These are phyloP conservation scores for Anadara kagoshimensis DNA, from an alignment of 1,140 invertebrate genomes.

Conservation along the genomic window DNA sequence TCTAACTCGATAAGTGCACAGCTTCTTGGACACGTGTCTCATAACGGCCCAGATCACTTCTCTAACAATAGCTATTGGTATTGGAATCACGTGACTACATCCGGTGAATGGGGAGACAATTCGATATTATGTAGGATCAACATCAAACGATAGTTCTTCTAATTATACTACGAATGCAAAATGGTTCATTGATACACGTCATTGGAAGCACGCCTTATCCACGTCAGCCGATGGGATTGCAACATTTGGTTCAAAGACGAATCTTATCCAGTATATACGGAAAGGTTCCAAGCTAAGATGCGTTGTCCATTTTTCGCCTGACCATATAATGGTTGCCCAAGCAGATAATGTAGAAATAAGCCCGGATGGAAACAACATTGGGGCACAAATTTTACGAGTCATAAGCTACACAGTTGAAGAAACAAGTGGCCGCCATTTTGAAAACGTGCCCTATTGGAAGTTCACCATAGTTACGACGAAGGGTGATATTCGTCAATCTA, in stretches of 20 bases:
- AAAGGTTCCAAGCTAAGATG: conserved; percentile 3
- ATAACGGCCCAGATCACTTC: neutral
- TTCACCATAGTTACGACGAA: conserved; percentile 1
- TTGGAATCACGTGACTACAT: conserved; percentile 14
- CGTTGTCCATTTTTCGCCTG: neutral
- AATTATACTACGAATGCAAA: neutral
- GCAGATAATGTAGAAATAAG: conserved; percentile 15
- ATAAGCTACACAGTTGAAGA: neutral
- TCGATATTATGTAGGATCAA: conserved; percentile 8
- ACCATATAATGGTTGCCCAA: neutral
- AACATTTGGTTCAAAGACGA: conserved; percentile 4
- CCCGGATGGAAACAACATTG: neutral
- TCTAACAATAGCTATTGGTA: conserved; percentile 24
- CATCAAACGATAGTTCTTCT: neutral
- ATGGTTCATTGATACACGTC: conserved; percentile 29
- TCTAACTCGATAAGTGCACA: conserved; percentile 11
- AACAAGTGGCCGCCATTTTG: neutral
- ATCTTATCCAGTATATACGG: neutral
- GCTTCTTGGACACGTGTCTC: conserved; percentile 21
- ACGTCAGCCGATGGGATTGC: neutral
- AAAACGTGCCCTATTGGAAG: conserved; percentile 11
- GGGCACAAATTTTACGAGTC: conserved; percentile 9
- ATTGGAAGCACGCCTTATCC: conserved; percentile 11
- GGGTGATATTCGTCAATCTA: no score
- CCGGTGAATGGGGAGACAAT: conserved; percentile 14